Evolutionary conservation across 2,113 vertebrate species (phyloP).

Genomic region (Catharus fuscescens): DNA sequence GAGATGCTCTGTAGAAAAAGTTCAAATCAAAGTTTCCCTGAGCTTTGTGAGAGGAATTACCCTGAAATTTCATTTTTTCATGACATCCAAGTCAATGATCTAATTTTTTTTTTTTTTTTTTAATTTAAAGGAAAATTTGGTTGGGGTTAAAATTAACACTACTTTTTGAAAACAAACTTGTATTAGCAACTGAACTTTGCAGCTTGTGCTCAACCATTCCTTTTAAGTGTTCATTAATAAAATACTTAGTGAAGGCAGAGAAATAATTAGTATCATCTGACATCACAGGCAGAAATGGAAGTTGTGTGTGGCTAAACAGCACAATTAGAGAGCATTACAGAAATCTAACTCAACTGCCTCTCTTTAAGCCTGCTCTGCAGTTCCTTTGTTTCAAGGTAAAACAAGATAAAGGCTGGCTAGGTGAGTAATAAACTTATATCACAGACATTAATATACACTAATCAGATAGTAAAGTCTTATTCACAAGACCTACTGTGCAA

Average conservation of each 20-base stretch:
- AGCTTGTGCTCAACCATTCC: not conserved
- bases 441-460: not conserved
- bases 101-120: not conserved
- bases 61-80: not conserved
- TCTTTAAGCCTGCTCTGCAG: not conserved
- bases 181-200: not conserved
- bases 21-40: not conserved
- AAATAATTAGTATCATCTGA: not conserved
- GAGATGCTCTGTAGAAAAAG: not conserved
- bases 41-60: not conserved
- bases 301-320: not conserved
- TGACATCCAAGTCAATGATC: not conserved
- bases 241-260: not conserved
- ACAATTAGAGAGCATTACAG: not conserved
- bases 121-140: not conserved
- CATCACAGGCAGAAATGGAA: not conserved
- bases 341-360: not conserved
- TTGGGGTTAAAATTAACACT: not conserved
- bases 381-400: not conserved
- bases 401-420: constrained; percentile 7
- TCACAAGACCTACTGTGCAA: constrained; percentile 10
- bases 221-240: not conserved
- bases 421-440: constrained; percentile 18
- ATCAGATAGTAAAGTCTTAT: not conserved
- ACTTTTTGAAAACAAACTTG: not conserved